phyloP scores from a whole-genome alignment of 2,113 vertebrate species.

The Natator depressus region DNA sequence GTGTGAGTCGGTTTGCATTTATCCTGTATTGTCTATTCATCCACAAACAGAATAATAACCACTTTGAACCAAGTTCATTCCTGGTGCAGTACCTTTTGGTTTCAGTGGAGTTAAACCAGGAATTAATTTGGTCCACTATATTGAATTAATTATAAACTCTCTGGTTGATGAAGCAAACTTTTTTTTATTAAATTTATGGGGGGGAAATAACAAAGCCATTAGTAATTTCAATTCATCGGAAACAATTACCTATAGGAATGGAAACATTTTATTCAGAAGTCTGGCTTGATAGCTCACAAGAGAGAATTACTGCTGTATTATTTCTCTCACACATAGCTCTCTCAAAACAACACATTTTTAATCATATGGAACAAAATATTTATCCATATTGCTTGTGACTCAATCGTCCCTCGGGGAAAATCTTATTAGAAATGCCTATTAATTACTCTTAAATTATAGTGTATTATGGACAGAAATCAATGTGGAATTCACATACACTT shows the following conservation, averaged over 20 bases:
- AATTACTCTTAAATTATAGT: not conserved
- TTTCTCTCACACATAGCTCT: not conserved
- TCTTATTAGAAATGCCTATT: not conserved
- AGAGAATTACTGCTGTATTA: not conserved
- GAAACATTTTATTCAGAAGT: not conserved
- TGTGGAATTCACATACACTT: not conserved
- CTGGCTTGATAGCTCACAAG: not conserved
- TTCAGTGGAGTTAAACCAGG: conserved; percentile 1
- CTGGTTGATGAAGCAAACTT: conserved; percentile 6
- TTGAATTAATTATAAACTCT: not conserved
- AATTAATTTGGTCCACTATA: not conserved
- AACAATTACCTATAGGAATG: not conserved
- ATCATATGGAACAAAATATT: not conserved
- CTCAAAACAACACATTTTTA: not conserved
- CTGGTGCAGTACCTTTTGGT: not conserved
- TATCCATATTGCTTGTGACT: not conserved
- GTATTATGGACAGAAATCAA: not conserved
- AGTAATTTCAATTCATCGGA: not conserved
- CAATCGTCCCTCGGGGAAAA: not conserved
- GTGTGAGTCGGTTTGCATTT: not conserved
- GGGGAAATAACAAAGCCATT: not conserved
- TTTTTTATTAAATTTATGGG: not conserved
- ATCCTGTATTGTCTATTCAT: not conserved
- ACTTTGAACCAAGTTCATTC: not conserved
- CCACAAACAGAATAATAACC: not conserved